Evolutionary conservation across 2,888 invertebrate species (phyloP).

Genomic region (Junonia oenone): DNA sequence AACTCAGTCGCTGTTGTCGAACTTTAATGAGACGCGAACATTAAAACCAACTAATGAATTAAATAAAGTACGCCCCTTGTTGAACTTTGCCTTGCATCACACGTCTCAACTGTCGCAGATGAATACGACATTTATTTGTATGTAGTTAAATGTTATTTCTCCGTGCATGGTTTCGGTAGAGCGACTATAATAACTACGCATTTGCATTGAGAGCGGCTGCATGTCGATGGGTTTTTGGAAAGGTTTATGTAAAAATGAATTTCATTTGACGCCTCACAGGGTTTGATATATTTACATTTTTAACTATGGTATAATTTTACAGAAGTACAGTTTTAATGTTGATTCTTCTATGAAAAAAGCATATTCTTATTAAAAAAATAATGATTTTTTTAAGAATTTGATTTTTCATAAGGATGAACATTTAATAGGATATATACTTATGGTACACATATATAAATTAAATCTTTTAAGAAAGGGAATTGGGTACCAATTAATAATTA

Average conservation of each 20-base stretch:
- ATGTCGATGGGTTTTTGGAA: slow-evolving; percentile 13
- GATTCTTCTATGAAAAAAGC: background rate
- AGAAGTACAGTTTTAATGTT: background rate
- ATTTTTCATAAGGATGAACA: no score
- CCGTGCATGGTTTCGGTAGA: background rate
- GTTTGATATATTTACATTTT: background rate
- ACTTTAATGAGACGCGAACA: slow-evolving; percentile 2
- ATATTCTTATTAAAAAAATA: background rate
- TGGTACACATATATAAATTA: no score
- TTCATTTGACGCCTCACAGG: slow-evolving; percentile 2
- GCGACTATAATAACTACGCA: slow-evolving; percentile 9
- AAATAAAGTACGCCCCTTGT: background rate
- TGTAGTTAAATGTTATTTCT: no score
- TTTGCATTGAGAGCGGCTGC: slow-evolving; percentile 19
- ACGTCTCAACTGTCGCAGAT: background rate
- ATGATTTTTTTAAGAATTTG: no score
- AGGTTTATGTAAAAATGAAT: slow-evolving; percentile 11
- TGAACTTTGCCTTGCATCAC: background rate
- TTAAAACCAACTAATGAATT: slow-evolving; percentile 5
- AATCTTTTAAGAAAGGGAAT: no score
- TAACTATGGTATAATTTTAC: background rate
- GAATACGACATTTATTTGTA: no score
- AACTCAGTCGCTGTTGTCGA: slow-evolving; percentile 8
- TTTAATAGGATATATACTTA: no score
- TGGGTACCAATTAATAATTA: no score